These are phyloP conservation scores for Margaritifera margaritifera DNA, from an alignment of 2,888 invertebrate genomes.

Conservation along the genomic window DNA sequence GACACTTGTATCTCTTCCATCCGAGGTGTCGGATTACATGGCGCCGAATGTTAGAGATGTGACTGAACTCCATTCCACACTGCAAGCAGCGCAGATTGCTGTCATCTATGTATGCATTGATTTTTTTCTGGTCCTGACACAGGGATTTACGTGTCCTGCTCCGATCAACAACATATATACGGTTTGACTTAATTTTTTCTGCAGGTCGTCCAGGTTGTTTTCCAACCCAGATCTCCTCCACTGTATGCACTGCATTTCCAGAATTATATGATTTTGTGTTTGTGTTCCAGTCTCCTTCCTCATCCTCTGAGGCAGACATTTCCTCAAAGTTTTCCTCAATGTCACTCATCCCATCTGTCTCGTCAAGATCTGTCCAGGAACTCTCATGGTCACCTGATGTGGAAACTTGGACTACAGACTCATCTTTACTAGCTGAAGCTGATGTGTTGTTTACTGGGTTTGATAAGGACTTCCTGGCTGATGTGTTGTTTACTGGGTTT, in stretches of 20 bases:
- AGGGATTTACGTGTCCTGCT: slow-evolving; percentile 29
- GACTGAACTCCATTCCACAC: slow-evolving; percentile 73
- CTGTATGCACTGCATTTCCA: slow-evolving; percentile 11
- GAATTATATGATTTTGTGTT: neutral
- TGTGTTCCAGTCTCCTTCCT: neutral
- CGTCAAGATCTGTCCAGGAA: slow-evolving; percentile 7
- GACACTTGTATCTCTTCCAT: slow-evolving; percentile 85
- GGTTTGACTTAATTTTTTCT: slow-evolving; percentile 25
- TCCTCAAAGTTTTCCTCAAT: neutral
- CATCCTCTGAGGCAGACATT: neutral
- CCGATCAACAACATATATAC: slow-evolving; percentile 44
- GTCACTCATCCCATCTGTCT: slow-evolving; percentile 1
- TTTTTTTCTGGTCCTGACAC: slow-evolving; percentile 55
- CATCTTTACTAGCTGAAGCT: neutral
- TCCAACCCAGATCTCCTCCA: slow-evolving; percentile 49
- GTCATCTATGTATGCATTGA: slow-evolving; percentile 59
- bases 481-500: neutral
- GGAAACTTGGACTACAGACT: neutral
- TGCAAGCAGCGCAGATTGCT: slow-evolving; percentile 60
- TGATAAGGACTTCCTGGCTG: neutral
- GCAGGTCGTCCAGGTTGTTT: slow-evolving; percentile 42
- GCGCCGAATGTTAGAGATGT: slow-evolving; percentile 81
- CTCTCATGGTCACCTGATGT: slow-evolving; percentile 2
- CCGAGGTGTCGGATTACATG: slow-evolving; percentile 83
- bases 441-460: no score